These are phyloP conservation scores for Aeoliscus strigatus DNA, from an alignment of 2,797 vertebrate species.

Conservation along the genomic window DNA sequence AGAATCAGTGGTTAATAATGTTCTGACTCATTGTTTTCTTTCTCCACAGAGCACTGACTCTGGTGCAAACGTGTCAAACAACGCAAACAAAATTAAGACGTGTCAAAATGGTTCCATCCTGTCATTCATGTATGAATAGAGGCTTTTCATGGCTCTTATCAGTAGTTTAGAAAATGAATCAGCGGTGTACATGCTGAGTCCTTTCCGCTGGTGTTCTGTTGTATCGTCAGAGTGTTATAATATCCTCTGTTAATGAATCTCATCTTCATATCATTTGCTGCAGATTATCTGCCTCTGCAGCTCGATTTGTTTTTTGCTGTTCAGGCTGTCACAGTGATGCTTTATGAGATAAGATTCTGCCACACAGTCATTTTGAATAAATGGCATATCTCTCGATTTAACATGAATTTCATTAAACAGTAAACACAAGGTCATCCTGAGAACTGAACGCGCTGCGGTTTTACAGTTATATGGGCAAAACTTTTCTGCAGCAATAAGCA, in stretches of 20 bases:
- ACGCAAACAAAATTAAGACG: too few relatives aligned
- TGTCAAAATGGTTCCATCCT: too few relatives aligned
- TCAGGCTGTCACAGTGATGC: constrained; percentile 15
- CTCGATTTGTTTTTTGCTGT: constrained; percentile 26
- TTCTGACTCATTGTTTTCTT: too few relatives aligned
- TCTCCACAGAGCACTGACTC: too few relatives aligned
- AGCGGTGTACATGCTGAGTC: constrained; percentile 24
- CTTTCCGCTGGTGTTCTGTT: constrained; percentile 12
- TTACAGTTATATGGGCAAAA: constrained; percentile 15
- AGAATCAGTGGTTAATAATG: too few relatives aligned
- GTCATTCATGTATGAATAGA: too few relatives aligned
- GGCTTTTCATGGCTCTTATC: too few relatives aligned
- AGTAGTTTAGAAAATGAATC: too few relatives aligned
- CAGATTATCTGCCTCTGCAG: constrained; percentile 26
- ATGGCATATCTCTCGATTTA: constrained; percentile 22
- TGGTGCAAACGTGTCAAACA: too few relatives aligned
- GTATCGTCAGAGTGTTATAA: constrained; percentile 11
- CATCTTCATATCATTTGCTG: constrained; percentile 21
- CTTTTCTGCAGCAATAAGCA: constrained; percentile 13
- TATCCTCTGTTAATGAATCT: constrained; percentile 27
- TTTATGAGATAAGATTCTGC: constrained; percentile 27
- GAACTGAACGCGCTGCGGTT: constrained; percentile 27
- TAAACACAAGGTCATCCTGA: constrained; percentile 31
- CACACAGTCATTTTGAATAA: constrained; percentile 33
- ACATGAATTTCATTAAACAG: constrained; percentile 28